These are phyloP conservation scores for Cryptocephalus primarius DNA, from an alignment of 2,888 invertebrate genomes.

Conservation along the genomic window DNA sequence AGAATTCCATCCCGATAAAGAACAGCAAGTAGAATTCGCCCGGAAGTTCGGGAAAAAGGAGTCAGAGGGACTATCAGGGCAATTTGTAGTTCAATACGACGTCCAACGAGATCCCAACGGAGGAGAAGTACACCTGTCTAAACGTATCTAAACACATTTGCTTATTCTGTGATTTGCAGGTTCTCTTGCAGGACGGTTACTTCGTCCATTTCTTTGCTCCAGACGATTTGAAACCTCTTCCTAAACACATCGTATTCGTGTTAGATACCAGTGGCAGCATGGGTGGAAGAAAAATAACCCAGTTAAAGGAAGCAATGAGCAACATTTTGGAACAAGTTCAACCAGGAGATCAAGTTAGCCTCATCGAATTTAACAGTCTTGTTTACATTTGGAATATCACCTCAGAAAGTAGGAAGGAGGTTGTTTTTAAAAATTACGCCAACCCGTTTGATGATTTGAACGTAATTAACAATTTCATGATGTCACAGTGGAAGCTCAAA, in stretches of 20 bases:
- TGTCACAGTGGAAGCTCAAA: too few species aligned
- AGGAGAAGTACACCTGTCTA: background rate
- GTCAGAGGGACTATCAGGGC: constrained; percentile 5
- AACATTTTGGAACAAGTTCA: constrained; percentile 41
- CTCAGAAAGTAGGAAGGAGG: constrained; percentile 29
- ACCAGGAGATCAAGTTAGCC: constrained; percentile 7
- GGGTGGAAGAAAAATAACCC: constrained; percentile 53
- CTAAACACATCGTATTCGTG: constrained; percentile 60
- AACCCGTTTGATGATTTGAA: constrained; percentile 6
- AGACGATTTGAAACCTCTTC: constrained; percentile 43
- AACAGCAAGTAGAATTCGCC: constrained; percentile 21
- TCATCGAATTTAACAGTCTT: constrained; percentile 9
- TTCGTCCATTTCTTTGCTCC: constrained; percentile 70
- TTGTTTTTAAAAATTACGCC: constrained; percentile 21
- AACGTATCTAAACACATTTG: too few species aligned
- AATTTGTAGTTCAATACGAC: constrained; percentile 57
- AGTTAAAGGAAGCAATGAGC: constrained; percentile 54
- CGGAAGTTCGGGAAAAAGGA: constrained; percentile 17
- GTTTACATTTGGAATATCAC: constrained; percentile 11
- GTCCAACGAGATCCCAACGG: constrained; percentile 43
- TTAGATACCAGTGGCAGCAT: constrained; percentile 68
- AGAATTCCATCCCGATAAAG: constrained; percentile 45
- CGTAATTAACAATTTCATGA: constrained; percentile 1
- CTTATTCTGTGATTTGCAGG: constrained; percentile 37
- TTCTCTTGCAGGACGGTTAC: constrained; percentile 54